Evolutionary conservation across 2,888 invertebrate genomes (phyloP), one percentile per base, ranked within the genome.

Genomic region (Bembecia ichneumoniformis): DNA sequence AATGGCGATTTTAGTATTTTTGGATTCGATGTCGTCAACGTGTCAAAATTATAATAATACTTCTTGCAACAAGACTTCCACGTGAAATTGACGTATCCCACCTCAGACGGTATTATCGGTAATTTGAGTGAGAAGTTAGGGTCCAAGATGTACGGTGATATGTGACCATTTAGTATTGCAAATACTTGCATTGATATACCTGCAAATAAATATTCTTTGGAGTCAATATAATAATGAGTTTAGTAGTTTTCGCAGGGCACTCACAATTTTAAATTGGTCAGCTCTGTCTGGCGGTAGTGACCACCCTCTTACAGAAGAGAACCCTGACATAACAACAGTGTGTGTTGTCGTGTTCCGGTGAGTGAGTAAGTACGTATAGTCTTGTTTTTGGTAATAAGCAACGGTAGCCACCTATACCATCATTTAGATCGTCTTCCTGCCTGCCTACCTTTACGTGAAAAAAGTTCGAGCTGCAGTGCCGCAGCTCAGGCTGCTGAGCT

Each of bases 31-130:
- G 96, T 96, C 66, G 94, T 92, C 57, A 97, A 86, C 50, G 92
- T 90, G 74, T 96, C 95, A 74, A 97, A 97, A 74, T 96, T 91
- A 74, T 97, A 97, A 66, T 90, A 91, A 74, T 95, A 95, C 70
- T 93, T 93, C 74, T 93, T 93, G 58, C 88, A 87, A 14, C 94
- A 94, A 1, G 96, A 93, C 68, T 93, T 92, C 96, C 96, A 96
- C 45, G 96, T 96, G 71, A 96, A 96, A 81, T 96, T 96, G 1
- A 96, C 96, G 72, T 92, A 93, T 54, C 93, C 93, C 17, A 97
- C 95, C 87, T 97, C 96, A 3, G 96, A 94, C 1, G 97, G 97
- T 68, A 98, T 96, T 51, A 95, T 92, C 45, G 96, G 96, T 58
- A 97, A 86, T 71, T 95, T 94, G 68, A 93, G 93, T 63, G 96